These are phyloP conservation scores for Hymenopus coronatus DNA, from an alignment of 2,888 invertebrate species.

Conservation along the genomic window DNA sequence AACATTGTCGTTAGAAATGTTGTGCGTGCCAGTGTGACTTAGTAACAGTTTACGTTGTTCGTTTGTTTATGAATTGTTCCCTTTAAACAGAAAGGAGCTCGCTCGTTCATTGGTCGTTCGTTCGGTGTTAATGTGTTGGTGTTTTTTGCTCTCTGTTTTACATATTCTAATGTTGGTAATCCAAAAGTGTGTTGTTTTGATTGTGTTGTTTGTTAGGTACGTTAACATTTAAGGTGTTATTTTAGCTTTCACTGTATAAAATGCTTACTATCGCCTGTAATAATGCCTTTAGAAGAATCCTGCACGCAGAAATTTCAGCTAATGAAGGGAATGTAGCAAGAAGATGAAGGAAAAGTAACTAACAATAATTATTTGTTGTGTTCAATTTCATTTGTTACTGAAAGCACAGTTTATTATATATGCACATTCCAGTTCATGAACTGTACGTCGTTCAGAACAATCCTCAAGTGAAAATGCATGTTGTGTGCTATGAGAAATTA, in stretches of 20 bases:
- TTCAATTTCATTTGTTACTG: background rate
- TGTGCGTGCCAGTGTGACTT: conserved; percentile 31
- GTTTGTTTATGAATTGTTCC: background rate
- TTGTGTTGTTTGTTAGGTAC: conserved; percentile 12
- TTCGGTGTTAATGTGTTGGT: conserved; percentile 24
- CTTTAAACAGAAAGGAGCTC: conserved; percentile 40
- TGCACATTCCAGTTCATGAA: background rate
- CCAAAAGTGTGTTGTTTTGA: background rate
- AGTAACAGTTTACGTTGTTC: conserved; percentile 27
- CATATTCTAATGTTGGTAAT: conserved; percentile 6
- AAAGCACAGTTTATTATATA: background rate
- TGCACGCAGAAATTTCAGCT: background rate
- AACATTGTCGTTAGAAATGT: conserved; percentile 33
- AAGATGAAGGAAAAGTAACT: background rate
- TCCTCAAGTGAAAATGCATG: background rate
- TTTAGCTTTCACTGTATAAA: conserved; percentile 9
- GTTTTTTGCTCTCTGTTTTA: conserved; percentile 40
- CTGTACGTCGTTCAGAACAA: background rate
- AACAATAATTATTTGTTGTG: background rate
- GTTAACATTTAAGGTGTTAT: conserved; percentile 1
- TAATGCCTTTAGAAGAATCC: background rate
- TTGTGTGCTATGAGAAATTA: background rate
- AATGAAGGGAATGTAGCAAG: background rate
- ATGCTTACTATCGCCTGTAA: conserved; percentile 10
- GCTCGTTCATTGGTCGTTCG: conserved; percentile 42